A percentile compares a stretch with the other conserved stretches of the same genome.
phyloP scores from a whole-genome alignment of 2,113 vertebrate genomes.

The Leuciscus idus region DNA sequence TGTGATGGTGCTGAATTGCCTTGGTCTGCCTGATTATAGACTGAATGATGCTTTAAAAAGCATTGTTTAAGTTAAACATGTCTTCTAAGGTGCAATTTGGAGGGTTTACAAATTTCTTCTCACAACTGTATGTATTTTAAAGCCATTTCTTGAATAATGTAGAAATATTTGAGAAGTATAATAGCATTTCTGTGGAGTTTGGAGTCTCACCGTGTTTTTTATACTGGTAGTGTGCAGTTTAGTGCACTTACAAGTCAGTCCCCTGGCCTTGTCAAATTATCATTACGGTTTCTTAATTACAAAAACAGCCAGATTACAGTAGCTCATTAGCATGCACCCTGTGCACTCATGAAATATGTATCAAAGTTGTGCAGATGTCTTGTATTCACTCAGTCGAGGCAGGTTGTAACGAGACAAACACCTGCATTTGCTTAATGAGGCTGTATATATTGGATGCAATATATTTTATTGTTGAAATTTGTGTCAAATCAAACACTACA shows the following conservation, averaged over 20 bases:
- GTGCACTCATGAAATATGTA: conserved; percentile 59
- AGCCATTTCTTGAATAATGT: neutral
- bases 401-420: conserved; percentile 50
- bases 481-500: neutral
- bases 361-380: conserved; percentile 61
- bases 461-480: neutral
- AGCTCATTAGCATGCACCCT: conserved; percentile 71
- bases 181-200: neutral
- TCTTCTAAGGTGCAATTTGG: neutral
- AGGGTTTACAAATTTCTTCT: neutral
- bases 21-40: neutral
- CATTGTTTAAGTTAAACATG: neutral
- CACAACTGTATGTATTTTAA: neutral
- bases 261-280: conserved; percentile 63
- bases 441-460: neutral
- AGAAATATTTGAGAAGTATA: neutral
- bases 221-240: conserved; percentile 52
- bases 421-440: conserved; percentile 17
- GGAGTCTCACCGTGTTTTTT: conserved; percentile 1
- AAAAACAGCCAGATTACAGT: conserved; percentile 64
- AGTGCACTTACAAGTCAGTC: conserved; percentile 33
- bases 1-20: neutral
- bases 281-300: conserved; percentile 70
- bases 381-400: conserved; percentile 60
- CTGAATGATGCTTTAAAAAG: neutral